phyloP scores from a whole-genome alignment of 2,113 vertebrate genomes.

The Isurus oxyrinchus region DNA sequence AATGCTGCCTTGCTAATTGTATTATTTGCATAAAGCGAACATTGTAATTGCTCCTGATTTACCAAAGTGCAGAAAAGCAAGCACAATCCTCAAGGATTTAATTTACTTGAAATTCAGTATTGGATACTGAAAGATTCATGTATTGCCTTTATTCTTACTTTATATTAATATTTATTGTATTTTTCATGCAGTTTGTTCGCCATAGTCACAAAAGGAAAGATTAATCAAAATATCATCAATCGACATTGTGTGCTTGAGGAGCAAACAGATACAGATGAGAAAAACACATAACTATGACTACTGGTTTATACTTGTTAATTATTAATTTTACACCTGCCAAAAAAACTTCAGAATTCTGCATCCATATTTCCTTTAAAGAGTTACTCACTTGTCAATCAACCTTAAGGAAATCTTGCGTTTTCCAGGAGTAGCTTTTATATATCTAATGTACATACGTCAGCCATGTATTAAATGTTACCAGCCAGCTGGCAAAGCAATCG shows the following conservation, averaged over 20 bases:
- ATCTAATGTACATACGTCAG: background rate
- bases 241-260: background rate
- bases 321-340: conserved; percentile 34
- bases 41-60: conserved; percentile 9
- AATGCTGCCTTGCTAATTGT: background rate
- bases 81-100: background rate
- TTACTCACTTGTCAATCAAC: conserved; percentile 13
- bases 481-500: background rate
- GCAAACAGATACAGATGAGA: conserved; percentile 25
- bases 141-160: background rate
- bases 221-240: conserved; percentile 32
- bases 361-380: background rate
- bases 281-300: background rate
- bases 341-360: background rate
- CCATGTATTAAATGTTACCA: background rate
- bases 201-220: conserved; percentile 23
- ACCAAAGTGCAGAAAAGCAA: background rate
- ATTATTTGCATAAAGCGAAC: background rate
- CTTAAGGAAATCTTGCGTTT: background rate
- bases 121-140: conserved; percentile 35
- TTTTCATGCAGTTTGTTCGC: conserved; percentile 2
- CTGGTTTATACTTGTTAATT: conserved; percentile 30
- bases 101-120: background rate
- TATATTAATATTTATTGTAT: conserved; percentile 36
- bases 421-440: background rate